These are phyloP conservation scores for Stomatorhinus ivindoensis DNA, from an alignment of 2,113 vertebrate genomes.

Conservation along the genomic window DNA sequence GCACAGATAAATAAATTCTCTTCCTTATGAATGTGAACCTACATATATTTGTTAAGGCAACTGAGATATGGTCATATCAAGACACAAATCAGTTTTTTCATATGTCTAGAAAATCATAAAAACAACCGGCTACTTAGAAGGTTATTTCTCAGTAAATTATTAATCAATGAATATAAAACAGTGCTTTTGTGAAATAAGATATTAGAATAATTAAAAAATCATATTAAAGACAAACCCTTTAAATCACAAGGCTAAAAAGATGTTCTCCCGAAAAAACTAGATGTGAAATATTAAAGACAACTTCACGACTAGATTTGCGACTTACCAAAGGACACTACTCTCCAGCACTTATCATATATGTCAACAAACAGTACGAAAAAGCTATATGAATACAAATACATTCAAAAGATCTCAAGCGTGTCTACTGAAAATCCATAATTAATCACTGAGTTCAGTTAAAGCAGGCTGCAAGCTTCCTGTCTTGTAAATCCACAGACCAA, in stretches of 20 bases:
- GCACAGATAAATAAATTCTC: neutral
- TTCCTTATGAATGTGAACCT: neutral
- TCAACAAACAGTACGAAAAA: constrained; percentile 7
- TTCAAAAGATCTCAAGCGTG: neutral
- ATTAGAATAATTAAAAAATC: neutral
- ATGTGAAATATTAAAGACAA: neutral
- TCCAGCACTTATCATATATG: neutral
- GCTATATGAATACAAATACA: neutral
- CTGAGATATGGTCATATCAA: neutral
- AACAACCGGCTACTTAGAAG: neutral
- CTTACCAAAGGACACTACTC: neutral
- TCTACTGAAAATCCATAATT: neutral
- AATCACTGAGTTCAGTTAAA: neutral
- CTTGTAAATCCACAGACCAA: neutral
- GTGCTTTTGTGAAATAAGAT: neutral
- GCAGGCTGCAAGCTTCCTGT: neutral
- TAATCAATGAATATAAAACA: neutral
- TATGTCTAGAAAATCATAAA: neutral
- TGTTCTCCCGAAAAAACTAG: neutral
- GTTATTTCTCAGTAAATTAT: neutral
- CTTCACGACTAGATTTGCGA: neutral
- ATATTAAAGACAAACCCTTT: neutral
- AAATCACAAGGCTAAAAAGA: neutral
- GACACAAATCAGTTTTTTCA: neutral
- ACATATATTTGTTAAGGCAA: neutral